Base-by-base conservation (phyloP, 1,140 invertebrate species). In the Diachasmimorpha longicaudata region DNA sequence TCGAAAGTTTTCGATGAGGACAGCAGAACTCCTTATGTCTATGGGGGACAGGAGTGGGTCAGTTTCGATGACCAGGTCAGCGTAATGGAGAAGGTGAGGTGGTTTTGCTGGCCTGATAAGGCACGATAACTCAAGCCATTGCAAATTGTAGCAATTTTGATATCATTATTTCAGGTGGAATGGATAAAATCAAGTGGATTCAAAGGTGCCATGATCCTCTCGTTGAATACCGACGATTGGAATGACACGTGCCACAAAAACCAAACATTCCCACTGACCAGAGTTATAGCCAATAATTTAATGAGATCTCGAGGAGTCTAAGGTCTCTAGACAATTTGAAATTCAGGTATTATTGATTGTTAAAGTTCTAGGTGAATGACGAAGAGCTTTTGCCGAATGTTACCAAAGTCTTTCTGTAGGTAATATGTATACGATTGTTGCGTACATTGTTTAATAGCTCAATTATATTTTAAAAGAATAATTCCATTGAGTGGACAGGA, bases 51-150 rank as follows among this genome's bases (percentile, higher is more conserved):
- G 5, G 94, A 97, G 83, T 99, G 97, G 97, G 92, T 98, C 63
- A 96, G 96, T 0, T 98, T 94, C 85, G 97, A 98, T 78, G 92
- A 96, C 84, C 86, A 90, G 4, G 83, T 90, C 42, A 98, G 96
- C 87, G 88, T 96, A 0, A 89, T 84, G 70, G 91, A 91, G 81
- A 97, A 97, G 87, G 92, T 93, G 86, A 82, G 48, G 67, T 55
- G 46, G 67, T 78, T 74, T 79, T 79, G 74, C 58, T 52, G 75
- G 58, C 39, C 31, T 31, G 31, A 31, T 31, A n/a, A n/a, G n/a
- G n/a, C n/a, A n/a, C n/a, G n/a, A n/a, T n/a, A n/a, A n/a, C n/a
- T n/a, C n/a, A n/a, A n/a, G n/a, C n/a, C n/a, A n/a, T n/a, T n/a
- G n/a, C n/a, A n/a, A n/a, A n/a, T n/a, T n/a, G n/a, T n/a, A n/a